phyloP scores from a whole-genome alignment of 2,113 vertebrate species.

The Nyctibius bracteatus region DNA sequence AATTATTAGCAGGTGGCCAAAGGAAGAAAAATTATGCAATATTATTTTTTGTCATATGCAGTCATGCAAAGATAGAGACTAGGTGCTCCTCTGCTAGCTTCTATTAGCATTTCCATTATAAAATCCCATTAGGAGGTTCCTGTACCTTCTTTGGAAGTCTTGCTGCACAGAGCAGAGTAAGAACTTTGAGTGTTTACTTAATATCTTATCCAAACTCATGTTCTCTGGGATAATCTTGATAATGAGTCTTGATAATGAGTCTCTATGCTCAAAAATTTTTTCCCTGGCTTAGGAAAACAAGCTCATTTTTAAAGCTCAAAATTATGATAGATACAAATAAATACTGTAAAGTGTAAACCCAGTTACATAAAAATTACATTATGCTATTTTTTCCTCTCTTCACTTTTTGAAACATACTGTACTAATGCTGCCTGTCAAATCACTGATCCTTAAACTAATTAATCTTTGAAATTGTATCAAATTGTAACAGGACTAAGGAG shows the following conservation, averaged over 20 bases:
- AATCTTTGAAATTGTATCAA: conserved; percentile 1
- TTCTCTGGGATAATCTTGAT: background rate
- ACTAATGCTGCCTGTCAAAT: background rate
- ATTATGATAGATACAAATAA: background rate
- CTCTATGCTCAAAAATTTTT: background rate
- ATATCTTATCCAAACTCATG: background rate
- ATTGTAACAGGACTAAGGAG: background rate
- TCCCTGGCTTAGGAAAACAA: background rate
- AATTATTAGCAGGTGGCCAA: background rate
- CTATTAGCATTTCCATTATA: conserved; percentile 6
- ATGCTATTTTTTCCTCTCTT: background rate
- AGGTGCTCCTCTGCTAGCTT: background rate
- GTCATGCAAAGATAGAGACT: background rate
- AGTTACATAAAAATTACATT: background rate
- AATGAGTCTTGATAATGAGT: background rate
- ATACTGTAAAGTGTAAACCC: background rate
- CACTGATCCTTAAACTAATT: background rate
- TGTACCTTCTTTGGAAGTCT: background rate
- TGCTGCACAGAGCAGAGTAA: background rate
- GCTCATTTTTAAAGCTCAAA: background rate
- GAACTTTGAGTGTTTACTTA: background rate
- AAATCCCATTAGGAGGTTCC: background rate
- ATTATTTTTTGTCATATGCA: background rate
- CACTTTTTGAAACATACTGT: background rate
- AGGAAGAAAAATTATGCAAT: background rate